phyloP scores from a whole-genome alignment of 2,888 invertebrate species.

The Callinectes sapidus region DNA sequence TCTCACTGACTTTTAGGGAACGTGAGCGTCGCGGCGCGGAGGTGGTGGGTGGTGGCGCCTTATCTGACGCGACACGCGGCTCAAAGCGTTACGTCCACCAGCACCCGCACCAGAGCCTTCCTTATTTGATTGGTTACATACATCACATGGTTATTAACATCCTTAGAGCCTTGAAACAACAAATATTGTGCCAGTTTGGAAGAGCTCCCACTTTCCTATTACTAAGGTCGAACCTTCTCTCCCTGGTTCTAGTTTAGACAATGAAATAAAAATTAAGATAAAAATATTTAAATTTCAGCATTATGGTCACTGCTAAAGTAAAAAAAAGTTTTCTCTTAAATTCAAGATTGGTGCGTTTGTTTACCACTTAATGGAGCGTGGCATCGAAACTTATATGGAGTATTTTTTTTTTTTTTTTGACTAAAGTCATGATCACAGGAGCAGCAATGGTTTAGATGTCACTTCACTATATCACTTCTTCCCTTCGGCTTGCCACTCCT shows the following conservation, averaged over 20 bases:
- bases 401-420: neutral
- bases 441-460: neutral
- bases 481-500: neutral
- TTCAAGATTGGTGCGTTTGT: neutral
- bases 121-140: slow-evolving; percentile 46
- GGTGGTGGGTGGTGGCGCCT: neutral
- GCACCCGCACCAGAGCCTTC: neutral
- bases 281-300: neutral
- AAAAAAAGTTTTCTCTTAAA: neutral
- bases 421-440: neutral
- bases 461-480: neutral
- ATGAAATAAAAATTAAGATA: neutral
- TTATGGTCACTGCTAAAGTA: neutral
- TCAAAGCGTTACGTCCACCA: neutral
- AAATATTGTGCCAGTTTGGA: neutral
- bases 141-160: slow-evolving; percentile 37
- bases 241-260: neutral
- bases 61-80: neutral
- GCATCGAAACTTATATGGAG: neutral
- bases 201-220: neutral
- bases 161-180: slow-evolving; percentile 37
- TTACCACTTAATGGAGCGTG: neutral
- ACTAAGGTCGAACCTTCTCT: neutral
- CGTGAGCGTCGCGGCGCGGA: neutral
- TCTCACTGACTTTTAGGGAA: neutral